Percentiles rank a stretch among this genome's conserved stretches.
phyloP scores from a whole-genome alignment of 1,140 invertebrate genomes.

The Oryctes rhinoceros region DNA sequence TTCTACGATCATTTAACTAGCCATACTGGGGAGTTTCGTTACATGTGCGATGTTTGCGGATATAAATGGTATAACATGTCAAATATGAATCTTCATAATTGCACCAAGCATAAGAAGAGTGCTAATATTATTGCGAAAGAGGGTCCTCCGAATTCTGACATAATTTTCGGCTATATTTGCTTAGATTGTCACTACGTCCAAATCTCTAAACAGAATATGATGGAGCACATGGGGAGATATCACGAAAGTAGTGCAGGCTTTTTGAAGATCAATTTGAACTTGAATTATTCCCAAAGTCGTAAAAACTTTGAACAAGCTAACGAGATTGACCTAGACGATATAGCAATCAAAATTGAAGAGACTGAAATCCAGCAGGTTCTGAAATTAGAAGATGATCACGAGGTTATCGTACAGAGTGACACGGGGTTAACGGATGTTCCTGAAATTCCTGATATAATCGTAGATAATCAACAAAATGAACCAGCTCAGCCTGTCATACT shows the following conservation, averaged over 20 bases:
- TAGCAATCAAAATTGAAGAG: not conserved
- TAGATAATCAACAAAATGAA: not conserved
- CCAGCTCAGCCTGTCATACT: no score
- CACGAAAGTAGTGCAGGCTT: not conserved
- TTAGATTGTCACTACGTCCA: not conserved
- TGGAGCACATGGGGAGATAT: not conserved
- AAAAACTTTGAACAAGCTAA: not conserved
- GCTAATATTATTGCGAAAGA: not conserved
- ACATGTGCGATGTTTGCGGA: not conserved
- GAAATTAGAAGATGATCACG: no score
- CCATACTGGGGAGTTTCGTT: not conserved
- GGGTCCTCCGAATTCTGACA: not conserved
- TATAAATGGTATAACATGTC: not conserved
- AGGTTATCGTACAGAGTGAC: no score
- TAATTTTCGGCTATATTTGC: slow-evolving; percentile 1
- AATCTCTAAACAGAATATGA: not conserved
- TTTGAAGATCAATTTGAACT: slow-evolving; percentile 8
- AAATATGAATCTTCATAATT: not conserved
- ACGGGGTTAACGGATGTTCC: not conserved
- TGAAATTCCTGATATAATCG: not conserved
- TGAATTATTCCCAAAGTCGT: not conserved
- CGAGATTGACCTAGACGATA: not conserved
- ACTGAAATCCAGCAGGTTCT: not conserved
- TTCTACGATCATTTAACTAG: slow-evolving; percentile 8
- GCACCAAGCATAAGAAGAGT: not conserved